phyloP scores from a whole-genome alignment of 1,140 invertebrate species.

The Bombus ignitus region DNA sequence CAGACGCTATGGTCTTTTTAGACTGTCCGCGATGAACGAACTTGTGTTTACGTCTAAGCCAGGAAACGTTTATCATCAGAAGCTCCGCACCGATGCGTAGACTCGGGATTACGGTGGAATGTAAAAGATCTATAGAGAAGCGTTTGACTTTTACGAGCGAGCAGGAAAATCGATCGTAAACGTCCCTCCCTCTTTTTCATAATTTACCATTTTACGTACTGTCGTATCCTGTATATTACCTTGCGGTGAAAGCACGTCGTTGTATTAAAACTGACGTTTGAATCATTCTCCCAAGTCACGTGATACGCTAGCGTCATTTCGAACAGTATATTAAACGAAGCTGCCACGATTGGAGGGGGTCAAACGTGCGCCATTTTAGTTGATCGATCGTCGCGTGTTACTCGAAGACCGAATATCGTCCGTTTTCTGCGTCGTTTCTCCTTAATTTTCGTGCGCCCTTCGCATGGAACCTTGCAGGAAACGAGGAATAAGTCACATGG shows the following conservation, averaged over 20 bases:
- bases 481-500: neutral
- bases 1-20: neutral
- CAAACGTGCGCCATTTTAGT: neutral
- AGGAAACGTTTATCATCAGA: neutral
- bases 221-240: neutral
- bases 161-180: neutral
- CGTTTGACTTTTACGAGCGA: neutral
- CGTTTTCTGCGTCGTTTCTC: conserved; percentile 6
- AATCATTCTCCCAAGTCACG: conserved; percentile 1
- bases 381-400: neutral
- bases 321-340: neutral
- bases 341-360: too few relatives aligned
- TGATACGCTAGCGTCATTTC: neutral
- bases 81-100: neutral
- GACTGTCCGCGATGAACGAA: neutral
- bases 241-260: neutral
- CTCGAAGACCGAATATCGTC: neutral
- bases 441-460: neutral
- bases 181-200: neutral
- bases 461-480: neutral
- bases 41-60: neutral
- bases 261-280: neutral
- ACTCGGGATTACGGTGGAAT: neutral
- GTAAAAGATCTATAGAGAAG: neutral
- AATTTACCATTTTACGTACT: conserved; percentile 1